A percentile compares a stretch with the other conserved stretches of the same genome.
phyloP scores from a whole-genome alignment of 2,797 vertebrate genomes.

The Rhynchonycteris naso region DNA sequence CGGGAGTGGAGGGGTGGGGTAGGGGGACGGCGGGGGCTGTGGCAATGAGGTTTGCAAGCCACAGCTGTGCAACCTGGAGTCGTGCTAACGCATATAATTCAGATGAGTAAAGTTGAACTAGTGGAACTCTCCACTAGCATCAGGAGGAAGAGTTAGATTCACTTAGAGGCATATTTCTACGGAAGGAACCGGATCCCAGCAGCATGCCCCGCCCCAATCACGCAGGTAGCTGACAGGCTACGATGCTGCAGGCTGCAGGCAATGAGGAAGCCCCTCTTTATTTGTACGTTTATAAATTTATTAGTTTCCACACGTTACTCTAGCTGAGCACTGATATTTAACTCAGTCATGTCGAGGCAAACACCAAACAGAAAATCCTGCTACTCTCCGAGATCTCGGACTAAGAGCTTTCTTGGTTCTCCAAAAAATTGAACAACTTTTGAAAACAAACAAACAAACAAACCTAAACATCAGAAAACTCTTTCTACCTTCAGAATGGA shows the following conservation, averaged over 20 bases:
- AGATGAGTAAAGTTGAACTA: background rate
- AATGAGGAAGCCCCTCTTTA: background rate
- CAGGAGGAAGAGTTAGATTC: background rate
- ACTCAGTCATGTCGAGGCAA: background rate
- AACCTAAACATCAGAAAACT: background rate
- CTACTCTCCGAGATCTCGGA: background rate
- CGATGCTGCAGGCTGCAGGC: background rate
- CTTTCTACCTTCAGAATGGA: background rate
- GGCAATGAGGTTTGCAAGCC: background rate
- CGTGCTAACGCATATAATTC: background rate
- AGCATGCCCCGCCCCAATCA: too few relatives aligned
- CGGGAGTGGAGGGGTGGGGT: too few relatives aligned
- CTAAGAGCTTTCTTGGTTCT: background rate
- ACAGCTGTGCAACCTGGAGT: background rate
- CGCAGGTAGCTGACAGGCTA: background rate
- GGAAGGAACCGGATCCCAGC: accelerated
- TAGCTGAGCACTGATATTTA: background rate
- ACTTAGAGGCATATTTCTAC: background rate
- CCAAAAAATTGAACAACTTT: background rate
- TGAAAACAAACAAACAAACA: background rate
- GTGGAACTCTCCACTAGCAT: background rate
- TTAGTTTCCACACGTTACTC: background rate
- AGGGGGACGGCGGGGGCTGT: too few relatives aligned
- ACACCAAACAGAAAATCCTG: background rate
- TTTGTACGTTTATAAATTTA: background rate